A percentile compares a stretch with the other conserved stretches of the same genome.
Conservation (phyloP, 2,888 invertebrate genomes). For the Aethes cnicana region DNA sequence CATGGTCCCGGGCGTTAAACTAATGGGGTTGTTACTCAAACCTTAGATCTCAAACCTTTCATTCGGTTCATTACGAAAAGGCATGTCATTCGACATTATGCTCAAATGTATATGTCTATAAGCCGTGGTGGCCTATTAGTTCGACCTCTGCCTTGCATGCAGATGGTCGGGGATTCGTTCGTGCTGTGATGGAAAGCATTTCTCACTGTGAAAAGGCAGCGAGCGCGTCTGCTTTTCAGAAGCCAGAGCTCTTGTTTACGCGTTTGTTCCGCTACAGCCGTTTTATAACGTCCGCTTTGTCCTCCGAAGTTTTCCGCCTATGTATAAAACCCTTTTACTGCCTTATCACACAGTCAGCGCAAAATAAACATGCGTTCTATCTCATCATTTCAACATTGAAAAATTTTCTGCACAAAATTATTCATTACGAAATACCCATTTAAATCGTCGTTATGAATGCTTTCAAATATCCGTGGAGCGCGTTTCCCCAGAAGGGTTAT, state of each 20-base stretch:
- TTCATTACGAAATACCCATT: constrained; percentile 24
- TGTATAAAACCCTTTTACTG: constrained; percentile 63
- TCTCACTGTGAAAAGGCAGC: background rate
- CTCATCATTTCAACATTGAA: constrained; percentile 25
- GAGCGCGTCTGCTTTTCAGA: background rate
- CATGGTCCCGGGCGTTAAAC: background rate
- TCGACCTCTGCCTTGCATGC: too few species aligned
- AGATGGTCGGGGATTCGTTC: too few species aligned
- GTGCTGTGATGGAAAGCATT: too few species aligned
- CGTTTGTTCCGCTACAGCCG: constrained; percentile 57
- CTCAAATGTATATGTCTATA: too few species aligned
- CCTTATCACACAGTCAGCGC: constrained; percentile 49
- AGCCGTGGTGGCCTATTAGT: too few species aligned
- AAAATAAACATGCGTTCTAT: constrained; percentile 50
- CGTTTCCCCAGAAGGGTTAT: constrained; percentile 43
- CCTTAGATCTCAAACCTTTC: too few species aligned
- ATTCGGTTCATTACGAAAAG: too few species aligned
- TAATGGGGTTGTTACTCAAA: background rate
- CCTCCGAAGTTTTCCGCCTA: constrained; percentile 49
- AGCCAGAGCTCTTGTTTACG: constrained; percentile 45
- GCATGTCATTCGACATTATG: too few species aligned
- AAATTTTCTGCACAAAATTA: constrained; percentile 31
- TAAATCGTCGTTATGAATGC: constrained; percentile 16
- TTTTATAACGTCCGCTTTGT: constrained; percentile 68
- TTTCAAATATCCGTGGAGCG: constrained; percentile 31